A percentile compares a stretch with the other conserved stretches of the same genome.
These are phyloP conservation scores for Haliaeetus leucogaster DNA, from an alignment of 2,113 vertebrate genomes.

Conservation along the genomic window DNA sequence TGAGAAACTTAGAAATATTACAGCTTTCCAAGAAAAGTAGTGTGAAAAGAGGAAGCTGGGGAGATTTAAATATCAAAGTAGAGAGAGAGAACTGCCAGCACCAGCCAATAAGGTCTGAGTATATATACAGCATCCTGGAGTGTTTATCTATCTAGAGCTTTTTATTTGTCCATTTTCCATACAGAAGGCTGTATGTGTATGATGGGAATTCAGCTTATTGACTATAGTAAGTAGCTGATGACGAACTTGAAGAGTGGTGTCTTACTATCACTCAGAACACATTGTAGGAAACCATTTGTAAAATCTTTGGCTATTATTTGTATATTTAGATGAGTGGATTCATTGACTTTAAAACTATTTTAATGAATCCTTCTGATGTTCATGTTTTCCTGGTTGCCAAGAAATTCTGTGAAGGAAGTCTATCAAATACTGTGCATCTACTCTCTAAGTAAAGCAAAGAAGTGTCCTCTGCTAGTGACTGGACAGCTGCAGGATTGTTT, in stretches of 20 bases:
- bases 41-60: not conserved
- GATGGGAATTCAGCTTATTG: slow-evolving; percentile 12
- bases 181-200: not conserved
- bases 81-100: not conserved
- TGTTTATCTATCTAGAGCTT: not conserved
- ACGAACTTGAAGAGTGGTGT: not conserved
- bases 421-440: not conserved
- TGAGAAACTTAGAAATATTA: not conserved
- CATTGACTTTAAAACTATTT: slow-evolving; percentile 53
- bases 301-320: slow-evolving; percentile 53
- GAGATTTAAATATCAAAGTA: slow-evolving; percentile 35
- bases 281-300: not conserved
- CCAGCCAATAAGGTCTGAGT: not conserved
- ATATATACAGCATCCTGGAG: not conserved
- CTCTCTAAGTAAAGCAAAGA: not conserved
- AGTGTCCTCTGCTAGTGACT: not conserved
- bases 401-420: not conserved
- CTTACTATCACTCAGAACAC: slow-evolving; percentile 20
- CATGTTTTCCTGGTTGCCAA: not conserved
- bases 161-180: not conserved
- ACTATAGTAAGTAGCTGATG: slow-evolving; percentile 16
- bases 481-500: not conserved
- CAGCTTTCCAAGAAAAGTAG: not conserved
- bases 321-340: slow-evolving; percentile 34
- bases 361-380: slow-evolving; percentile 27